A percentile compares a stretch with the other conserved stretches of the same genome.
Evolutionary conservation across 2,113 vertebrate genomes (phyloP).

Genomic region (Garra rufa): DNA sequence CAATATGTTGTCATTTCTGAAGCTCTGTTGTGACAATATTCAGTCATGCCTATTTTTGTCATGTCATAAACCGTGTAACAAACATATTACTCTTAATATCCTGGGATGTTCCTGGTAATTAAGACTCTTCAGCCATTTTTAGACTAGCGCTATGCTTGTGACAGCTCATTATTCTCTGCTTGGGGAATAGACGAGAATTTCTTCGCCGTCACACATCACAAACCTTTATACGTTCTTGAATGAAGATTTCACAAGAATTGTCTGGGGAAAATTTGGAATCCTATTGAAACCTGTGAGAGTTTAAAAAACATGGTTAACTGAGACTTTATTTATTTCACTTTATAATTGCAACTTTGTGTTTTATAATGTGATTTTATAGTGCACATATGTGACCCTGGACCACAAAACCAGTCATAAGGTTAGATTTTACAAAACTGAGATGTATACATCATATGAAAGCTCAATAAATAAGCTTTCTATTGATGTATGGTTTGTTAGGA

Average conservation of each 20-base stretch:
- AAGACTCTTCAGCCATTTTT: slow-evolving; percentile 26
- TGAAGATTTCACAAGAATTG: not conserved
- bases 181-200: slow-evolving; percentile 25
- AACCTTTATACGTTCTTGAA: not conserved
- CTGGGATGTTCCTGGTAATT: slow-evolving; percentile 28
- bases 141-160: not conserved
- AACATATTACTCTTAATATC: slow-evolving; percentile 22
- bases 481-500: no score
- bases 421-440: no score
- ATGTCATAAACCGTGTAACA: not conserved
- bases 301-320: not conserved
- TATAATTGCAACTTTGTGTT: not conserved
- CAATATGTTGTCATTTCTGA: not conserved
- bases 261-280: not conserved
- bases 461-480: no score
- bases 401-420: no score
- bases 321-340: slow-evolving; percentile 1
- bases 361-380: not conserved
- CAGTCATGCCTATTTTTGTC: slow-evolving; percentile 1
- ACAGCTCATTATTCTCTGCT: slow-evolving; percentile 35
- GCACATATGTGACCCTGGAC: no score
- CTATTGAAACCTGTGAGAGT: not conserved
- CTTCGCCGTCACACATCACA: slow-evolving; percentile 19
- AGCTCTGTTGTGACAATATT: not conserved
- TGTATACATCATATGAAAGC: no score